These are phyloP conservation scores for Alexandromys fortis DNA, from an alignment of 2,113 vertebrate genomes.

Conservation along the genomic window DNA sequence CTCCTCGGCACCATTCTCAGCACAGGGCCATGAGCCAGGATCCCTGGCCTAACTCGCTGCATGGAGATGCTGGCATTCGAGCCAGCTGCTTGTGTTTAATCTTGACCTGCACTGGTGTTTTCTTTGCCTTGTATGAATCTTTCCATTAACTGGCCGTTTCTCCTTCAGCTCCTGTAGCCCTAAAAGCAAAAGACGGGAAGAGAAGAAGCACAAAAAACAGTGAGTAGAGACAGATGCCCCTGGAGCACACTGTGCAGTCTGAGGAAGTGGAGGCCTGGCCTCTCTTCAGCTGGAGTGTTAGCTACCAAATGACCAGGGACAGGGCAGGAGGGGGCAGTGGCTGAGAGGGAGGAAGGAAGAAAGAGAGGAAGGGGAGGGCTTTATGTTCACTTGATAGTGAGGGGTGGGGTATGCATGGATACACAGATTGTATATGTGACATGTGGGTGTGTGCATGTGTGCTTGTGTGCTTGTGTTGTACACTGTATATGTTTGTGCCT, in stretches of 20 bases:
- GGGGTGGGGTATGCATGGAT: neutral
- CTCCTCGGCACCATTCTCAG: rapidly evolving
- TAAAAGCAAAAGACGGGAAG: slow-evolving; percentile 94
- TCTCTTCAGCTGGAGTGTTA: neutral
- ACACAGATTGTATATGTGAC: neutral
- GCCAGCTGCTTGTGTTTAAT: slow-evolving; percentile 52
- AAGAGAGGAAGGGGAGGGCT: neutral
- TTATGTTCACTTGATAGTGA: rapidly evolving
- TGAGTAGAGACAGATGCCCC: slow-evolving; percentile 85
- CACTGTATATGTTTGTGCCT: neutral
- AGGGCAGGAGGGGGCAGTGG: rapidly evolving
- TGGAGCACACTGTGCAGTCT: neutral
- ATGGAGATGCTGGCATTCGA: neutral
- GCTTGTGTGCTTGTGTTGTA: neutral
- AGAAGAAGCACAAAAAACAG: slow-evolving; percentile 97
- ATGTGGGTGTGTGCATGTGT: neutral
- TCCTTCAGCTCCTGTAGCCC: slow-evolving; percentile 92
- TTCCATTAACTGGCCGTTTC: slow-evolving; percentile 82
- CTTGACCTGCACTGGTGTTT: neutral
- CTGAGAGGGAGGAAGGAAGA: neutral
- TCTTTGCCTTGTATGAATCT: slow-evolving; percentile 19
- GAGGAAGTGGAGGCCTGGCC: neutral
- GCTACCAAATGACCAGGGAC: neutral
- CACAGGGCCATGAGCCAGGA: rapidly evolving
- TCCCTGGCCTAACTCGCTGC: neutral